Conservation (phyloP, 2,113 vertebrate genomes). For the Trematomus loennbergii region DNA sequence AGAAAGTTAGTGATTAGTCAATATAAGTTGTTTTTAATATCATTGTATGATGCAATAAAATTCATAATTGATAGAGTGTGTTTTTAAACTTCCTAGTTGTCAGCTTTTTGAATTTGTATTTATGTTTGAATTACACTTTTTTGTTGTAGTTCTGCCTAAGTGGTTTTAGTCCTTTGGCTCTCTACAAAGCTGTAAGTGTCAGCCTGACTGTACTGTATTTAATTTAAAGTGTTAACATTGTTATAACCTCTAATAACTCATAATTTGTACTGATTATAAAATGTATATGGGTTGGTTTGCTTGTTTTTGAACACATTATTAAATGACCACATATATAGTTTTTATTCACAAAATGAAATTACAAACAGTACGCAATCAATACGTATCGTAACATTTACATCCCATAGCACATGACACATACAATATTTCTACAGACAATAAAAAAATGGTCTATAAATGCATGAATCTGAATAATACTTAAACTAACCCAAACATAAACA, state of each 20-base stretch:
- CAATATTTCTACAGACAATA: too few relatives aligned
- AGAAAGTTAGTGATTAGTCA: neutral
- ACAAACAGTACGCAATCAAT: too few relatives aligned
- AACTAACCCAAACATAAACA: too few relatives aligned
- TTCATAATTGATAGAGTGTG: neutral
- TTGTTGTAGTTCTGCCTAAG: neutral
- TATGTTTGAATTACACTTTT: neutral
- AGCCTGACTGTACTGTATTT: slow-evolving; percentile 11
- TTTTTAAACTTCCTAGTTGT: neutral
- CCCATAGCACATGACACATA: too few relatives aligned
- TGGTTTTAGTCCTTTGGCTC: neutral
- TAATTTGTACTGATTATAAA: neutral
- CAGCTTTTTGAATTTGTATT: slow-evolving; percentile 1
- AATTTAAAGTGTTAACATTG: neutral
- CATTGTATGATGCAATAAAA: neutral
- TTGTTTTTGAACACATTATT: slow-evolving; percentile 7
- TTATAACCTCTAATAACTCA: neutral
- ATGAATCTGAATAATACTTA: too few relatives aligned
- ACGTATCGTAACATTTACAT: too few relatives aligned
- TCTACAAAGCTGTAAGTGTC: neutral
- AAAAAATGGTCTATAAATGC: too few relatives aligned
- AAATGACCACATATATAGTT: too few relatives aligned
- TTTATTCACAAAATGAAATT: too few relatives aligned
- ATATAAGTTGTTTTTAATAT: slow-evolving; percentile 10
- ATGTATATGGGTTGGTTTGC: slow-evolving; percentile 7